Evolutionary conservation across 2,113 vertebrate genomes (phyloP).

Genomic region (Silurus meridionalis): DNA sequence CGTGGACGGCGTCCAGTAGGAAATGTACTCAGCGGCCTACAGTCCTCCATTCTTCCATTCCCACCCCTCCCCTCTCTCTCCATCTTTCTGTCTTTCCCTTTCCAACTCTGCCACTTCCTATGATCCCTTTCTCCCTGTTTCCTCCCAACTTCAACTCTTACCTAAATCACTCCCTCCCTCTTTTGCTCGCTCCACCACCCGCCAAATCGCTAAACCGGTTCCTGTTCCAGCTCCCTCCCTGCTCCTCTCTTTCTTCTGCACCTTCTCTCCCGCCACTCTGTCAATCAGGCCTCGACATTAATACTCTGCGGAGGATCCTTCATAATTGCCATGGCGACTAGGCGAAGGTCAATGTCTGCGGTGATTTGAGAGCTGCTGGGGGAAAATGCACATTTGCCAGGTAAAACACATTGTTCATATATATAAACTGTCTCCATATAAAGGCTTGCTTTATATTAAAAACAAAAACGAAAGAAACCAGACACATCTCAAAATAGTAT

Average conservation of each 20-base stretch:
- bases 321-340: constrained; percentile 50
- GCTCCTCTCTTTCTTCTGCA: constrained; percentile 50
- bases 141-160: constrained; percentile 44
- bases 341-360: constrained; percentile 40
- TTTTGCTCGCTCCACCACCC: constrained; percentile 19
- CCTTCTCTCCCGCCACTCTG: constrained; percentile 39
- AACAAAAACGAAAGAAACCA: not conserved
- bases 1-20: constrained; percentile 52
- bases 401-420: constrained; percentile 1
- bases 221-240: constrained; percentile 39
- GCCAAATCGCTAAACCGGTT: constrained; percentile 47
- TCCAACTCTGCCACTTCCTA: constrained; percentile 37
- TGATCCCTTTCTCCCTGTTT: constrained; percentile 30
- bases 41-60: constrained; percentile 33
- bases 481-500: not conserved
- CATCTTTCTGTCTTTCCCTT: constrained; percentile 26
- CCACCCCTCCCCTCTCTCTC: constrained; percentile 30
- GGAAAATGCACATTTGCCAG: constrained; percentile 15
- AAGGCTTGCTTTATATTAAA: not conserved
- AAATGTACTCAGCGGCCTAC: constrained; percentile 37
- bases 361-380: constrained; percentile 32
- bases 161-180: constrained; percentile 39
- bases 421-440: not conserved
- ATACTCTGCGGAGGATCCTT: constrained; percentile 42
- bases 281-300: constrained; percentile 46